phyloP scores from a whole-genome alignment of 2,888 invertebrate species.

The Smittia sp. region DNA sequence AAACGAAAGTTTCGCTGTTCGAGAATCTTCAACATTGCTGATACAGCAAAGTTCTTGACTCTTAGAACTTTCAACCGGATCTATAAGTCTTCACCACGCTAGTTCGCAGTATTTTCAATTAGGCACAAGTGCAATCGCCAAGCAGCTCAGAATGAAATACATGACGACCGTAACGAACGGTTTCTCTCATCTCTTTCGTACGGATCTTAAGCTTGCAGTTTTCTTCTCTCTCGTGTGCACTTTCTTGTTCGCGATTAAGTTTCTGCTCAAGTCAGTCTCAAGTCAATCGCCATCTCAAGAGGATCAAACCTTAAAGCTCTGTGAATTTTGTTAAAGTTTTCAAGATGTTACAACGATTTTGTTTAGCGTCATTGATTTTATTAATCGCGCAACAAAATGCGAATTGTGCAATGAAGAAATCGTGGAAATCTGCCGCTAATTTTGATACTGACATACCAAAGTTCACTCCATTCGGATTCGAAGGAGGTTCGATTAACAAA shows the following conservation, averaged over 20 bases:
- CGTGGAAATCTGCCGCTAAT: constrained; percentile 39
- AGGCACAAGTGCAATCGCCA: too few relatives aligned
- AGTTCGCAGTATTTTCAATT: too few relatives aligned
- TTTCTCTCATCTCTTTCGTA: not conserved
- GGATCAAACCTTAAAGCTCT: not conserved
- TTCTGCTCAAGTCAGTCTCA: not conserved
- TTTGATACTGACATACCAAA: constrained; percentile 41
- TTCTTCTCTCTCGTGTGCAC: not conserved
- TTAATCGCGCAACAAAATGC: not conserved
- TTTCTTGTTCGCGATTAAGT: not conserved
- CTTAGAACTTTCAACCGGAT: too few relatives aligned
- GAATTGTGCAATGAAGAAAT: constrained; percentile 37
- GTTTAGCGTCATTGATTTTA: not conserved
- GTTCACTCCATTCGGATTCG: constrained; percentile 40
- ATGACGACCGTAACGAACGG: not conserved
- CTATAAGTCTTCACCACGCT: too few relatives aligned
- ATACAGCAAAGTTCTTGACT: too few relatives aligned
- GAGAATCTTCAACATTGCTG: too few relatives aligned
- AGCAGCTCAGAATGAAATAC: too few relatives aligned
- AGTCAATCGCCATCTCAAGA: not conserved
- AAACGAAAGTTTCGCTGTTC: too few relatives aligned
- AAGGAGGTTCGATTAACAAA: not conserved
- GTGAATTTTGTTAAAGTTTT: not conserved
- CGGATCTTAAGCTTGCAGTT: not conserved
- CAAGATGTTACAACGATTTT: constrained; percentile 1